Percentiles rank a stretch among this genome's conserved stretches.
phyloP scores from a whole-genome alignment of 2,113 vertebrate genomes.

The Riparia riparia region DNA sequence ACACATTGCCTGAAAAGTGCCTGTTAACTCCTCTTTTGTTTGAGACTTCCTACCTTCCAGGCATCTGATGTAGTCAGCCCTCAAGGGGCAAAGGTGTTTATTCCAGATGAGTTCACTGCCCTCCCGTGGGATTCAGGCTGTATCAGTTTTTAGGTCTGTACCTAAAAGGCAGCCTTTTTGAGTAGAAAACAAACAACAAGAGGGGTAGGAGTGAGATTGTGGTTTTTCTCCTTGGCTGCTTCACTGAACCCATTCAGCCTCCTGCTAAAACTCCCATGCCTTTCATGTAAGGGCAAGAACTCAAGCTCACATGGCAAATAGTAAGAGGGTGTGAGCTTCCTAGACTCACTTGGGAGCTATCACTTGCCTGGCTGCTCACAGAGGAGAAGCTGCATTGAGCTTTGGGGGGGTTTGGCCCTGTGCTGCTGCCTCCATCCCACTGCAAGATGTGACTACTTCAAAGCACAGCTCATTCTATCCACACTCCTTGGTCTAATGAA shows the following conservation, averaged over 20 bases:
- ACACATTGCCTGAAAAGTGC: not conserved
- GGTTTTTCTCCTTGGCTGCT: not conserved
- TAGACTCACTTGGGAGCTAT: not conserved
- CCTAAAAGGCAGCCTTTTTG: not conserved
- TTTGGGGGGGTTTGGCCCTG: not conserved
- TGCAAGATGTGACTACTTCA: not conserved
- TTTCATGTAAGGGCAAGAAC: not conserved
- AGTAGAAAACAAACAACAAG: not conserved
- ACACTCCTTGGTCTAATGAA: not conserved
- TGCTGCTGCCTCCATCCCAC: not conserved
- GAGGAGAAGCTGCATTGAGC: not conserved
- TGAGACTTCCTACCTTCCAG: not conserved
- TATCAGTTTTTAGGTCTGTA: not conserved
- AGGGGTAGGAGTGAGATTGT: not conserved
- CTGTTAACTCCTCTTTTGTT: not conserved
- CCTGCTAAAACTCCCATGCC: not conserved
- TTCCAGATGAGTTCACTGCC: not conserved
- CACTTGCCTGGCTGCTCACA: not conserved
- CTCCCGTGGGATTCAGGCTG: not conserved
- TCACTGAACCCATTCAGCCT: not conserved
- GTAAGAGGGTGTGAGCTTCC: not conserved
- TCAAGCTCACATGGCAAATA: not conserved
- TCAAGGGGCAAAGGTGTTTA: not conserved
- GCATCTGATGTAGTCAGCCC: not conserved
- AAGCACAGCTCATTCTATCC: not conserved